phyloP scores from a whole-genome alignment of 2,113 vertebrate species.

The Embiotoca jacksoni region DNA sequence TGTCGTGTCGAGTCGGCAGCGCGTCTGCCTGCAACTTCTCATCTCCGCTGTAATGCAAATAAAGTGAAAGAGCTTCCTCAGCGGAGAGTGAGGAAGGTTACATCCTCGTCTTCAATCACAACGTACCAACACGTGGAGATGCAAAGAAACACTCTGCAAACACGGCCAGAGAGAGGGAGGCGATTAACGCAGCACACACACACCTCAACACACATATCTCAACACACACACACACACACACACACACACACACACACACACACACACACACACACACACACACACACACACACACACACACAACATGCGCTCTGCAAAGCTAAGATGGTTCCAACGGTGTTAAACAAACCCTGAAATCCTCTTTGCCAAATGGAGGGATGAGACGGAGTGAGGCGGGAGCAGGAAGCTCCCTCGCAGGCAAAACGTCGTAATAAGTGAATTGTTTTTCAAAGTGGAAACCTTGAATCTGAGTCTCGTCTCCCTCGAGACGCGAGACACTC shows the following conservation, averaged over 20 bases:
- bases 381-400: slow-evolving; percentile 6
- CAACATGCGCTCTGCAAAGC: slow-evolving; percentile 28
- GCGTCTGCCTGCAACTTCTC: slow-evolving; percentile 29
- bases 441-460: slow-evolving; percentile 72
- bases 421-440: slow-evolving; percentile 55
- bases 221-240: background rate
- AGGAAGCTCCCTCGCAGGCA: slow-evolving; percentile 47
- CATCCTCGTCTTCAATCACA: slow-evolving; percentile 15
- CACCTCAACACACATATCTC: too few relatives aligned
- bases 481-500: slow-evolving; percentile 53
- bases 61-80: slow-evolving; percentile 56
- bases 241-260: background rate
- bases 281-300: background rate
- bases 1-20: slow-evolving; percentile 37
- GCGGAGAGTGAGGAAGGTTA: slow-evolving; percentile 46
- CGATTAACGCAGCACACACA: background rate
- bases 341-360: slow-evolving; percentile 70
- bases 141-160: slow-evolving; percentile 4
- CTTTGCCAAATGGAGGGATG: slow-evolving; percentile 48
- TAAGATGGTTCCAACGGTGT: slow-evolving; percentile 50
- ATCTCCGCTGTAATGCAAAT: slow-evolving; percentile 54
- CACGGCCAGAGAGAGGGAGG: background rate
- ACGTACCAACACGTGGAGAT: background rate
- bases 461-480: slow-evolving; percentile 58
- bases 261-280: too few relatives aligned